Conservation (phyloP, 2,113 vertebrate species). For the Macquaria ambigua region DNA sequence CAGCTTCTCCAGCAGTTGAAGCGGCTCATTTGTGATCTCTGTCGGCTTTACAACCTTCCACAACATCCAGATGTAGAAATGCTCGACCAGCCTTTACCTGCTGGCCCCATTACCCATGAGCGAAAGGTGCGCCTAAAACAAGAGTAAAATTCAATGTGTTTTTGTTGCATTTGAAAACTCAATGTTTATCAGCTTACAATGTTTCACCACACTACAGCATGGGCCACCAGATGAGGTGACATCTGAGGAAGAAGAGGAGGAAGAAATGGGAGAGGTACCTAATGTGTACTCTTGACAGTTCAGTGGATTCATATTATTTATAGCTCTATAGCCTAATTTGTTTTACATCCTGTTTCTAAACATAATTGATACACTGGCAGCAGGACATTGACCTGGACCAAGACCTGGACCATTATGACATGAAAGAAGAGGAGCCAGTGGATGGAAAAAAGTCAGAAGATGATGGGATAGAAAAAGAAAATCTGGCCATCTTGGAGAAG, state of each 20-base stretch:
- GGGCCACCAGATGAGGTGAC: conserved; percentile 92
- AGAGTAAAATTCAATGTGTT: neutral
- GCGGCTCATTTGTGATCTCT: conserved; percentile 96
- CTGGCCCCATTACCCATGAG: conserved; percentile 89
- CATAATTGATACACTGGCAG: conserved; percentile 29
- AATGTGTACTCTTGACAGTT: conserved; percentile 44
- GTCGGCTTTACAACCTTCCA: conserved; percentile 97
- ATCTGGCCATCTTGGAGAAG: conserved; percentile 97
- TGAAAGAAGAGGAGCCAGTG: conserved; percentile 97
- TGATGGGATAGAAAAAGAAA: conserved; percentile 98
- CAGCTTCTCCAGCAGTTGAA: conserved; percentile 97
- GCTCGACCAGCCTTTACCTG: conserved; percentile 95
- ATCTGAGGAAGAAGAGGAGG: conserved; percentile 96
- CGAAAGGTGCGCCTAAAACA: conserved; percentile 72
- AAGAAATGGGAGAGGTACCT: conserved; percentile 94
- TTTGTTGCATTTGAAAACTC: neutral
- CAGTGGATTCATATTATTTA: neutral
- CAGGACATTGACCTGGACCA: conserved; percentile 90
- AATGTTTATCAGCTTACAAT: neutral
- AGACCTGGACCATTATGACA: conserved; percentile 91
- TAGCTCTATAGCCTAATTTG: neutral
- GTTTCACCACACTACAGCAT: conserved; percentile 67
- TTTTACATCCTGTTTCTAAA: conserved; percentile 37
- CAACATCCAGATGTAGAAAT: conserved; percentile 98
- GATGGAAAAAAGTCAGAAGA: conserved; percentile 97